phyloP scores from a whole-genome alignment of 2,113 vertebrate genomes.

The Percopsis transmontana region DNA sequence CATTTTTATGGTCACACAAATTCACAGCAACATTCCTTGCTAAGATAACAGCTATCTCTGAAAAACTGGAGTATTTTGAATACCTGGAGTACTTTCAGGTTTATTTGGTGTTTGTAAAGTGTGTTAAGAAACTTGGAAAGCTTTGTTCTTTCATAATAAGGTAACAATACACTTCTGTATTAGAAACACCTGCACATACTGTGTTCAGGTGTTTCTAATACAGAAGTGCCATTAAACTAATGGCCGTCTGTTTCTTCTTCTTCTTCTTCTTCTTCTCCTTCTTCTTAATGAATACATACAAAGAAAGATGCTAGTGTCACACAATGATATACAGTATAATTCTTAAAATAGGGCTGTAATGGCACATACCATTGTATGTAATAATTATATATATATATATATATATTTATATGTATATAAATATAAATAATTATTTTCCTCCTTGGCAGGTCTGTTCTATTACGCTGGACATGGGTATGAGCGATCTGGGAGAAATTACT shows the following conservation, averaged over 20 bases:
- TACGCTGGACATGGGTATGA: conserved; percentile 89
- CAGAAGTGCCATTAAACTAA: too few relatives aligned
- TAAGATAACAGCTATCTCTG: conserved; percentile 18
- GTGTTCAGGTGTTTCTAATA: too few relatives aligned
- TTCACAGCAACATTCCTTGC: conserved; percentile 4
- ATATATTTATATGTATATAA: not conserved
- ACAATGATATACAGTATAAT: too few relatives aligned
- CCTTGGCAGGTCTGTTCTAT: conserved; percentile 83
- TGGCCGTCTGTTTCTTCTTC: too few relatives aligned
- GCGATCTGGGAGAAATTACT: conserved; percentile 83
- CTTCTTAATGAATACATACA: not conserved
- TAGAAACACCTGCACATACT: too few relatives aligned
- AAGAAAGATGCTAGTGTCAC: too few relatives aligned
- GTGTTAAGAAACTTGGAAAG: not conserved
- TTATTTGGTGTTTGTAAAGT: not conserved
- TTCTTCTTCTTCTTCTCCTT: too few relatives aligned
- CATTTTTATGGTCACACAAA: not conserved
- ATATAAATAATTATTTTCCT: conserved; percentile 3
- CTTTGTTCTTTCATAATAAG: too few relatives aligned
- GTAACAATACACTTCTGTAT: too few relatives aligned
- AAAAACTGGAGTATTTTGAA: not conserved
- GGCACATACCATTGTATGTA: not conserved
- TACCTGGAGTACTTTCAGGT: not conserved
- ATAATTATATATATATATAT: not conserved
- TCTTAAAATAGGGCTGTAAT: not conserved